Evolutionary conservation across 2,113 vertebrate genomes (phyloP).

Genomic region (Ascaphus truei): DNA sequence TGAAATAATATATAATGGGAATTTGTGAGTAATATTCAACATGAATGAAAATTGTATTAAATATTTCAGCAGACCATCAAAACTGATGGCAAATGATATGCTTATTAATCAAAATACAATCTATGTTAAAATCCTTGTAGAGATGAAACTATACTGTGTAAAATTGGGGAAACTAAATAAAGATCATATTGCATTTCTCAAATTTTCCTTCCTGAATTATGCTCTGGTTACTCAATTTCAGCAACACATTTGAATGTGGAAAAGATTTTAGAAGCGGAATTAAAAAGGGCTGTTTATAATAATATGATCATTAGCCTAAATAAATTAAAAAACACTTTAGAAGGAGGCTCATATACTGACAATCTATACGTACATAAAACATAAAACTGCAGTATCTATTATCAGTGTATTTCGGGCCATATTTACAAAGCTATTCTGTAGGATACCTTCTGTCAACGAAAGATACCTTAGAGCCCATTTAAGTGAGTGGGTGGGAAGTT

Average conservation of each 20-base stretch:
- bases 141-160: not conserved
- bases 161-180: not conserved
- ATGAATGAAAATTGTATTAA: slow-evolving; percentile 4
- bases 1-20: not conserved
- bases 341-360: no score
- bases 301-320: no score
- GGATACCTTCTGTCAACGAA: no score
- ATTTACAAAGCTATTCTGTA: no score
- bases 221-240: not conserved
- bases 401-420: no score
- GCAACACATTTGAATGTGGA: not conserved
- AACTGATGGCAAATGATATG: slow-evolving; percentile 15
- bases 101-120: slow-evolving; percentile 18
- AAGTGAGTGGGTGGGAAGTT: no score
- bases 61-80: slow-evolving; percentile 31
- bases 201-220: not conserved
- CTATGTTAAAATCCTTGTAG: not conserved
- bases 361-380: no score
- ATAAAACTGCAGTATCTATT: no score
- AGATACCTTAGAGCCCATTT: no score
- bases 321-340: no score
- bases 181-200: slow-evolving; percentile 9
- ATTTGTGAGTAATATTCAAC: slow-evolving; percentile 12
- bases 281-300: not conserved
- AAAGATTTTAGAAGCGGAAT: not conserved